Evolutionary conservation across 2,113 vertebrate species (phyloP).

Genomic region (Elachura formosa): DNA sequence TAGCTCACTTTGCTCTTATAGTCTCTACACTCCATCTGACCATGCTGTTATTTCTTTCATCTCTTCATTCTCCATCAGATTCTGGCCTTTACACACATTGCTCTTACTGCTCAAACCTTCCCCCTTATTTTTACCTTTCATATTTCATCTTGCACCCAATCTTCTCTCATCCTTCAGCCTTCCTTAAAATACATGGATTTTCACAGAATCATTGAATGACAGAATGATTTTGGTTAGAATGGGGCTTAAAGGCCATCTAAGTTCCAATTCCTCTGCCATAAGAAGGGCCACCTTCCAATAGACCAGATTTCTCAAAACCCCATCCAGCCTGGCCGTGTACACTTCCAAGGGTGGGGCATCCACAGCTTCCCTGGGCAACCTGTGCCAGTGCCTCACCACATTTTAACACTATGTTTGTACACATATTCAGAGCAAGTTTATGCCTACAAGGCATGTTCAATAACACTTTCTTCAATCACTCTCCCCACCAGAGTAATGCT

Average conservation of each 20-base stretch:
- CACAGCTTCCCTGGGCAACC: background rate
- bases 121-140: background rate
- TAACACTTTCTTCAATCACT: background rate
- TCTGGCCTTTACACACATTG: background rate
- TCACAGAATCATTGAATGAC: background rate
- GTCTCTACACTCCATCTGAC: background rate
- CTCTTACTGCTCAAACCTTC: background rate
- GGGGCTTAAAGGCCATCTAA: background rate
- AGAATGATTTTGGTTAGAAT: background rate
- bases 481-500: background rate
- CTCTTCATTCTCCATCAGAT: background rate
- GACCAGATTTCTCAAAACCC: background rate
- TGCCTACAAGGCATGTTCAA: background rate
- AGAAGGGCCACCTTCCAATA: background rate
- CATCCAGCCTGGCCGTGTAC: background rate
- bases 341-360: background rate
- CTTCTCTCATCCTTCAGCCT: background rate
- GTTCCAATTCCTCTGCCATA: background rate
- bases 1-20: background rate
- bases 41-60: background rate
- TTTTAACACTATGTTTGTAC: background rate
- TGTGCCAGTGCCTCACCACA: background rate
- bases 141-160: background rate
- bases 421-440: background rate
- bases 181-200: background rate